Conservation (phyloP, 2,888 invertebrate species). For the Machimus rusticus region DNA sequence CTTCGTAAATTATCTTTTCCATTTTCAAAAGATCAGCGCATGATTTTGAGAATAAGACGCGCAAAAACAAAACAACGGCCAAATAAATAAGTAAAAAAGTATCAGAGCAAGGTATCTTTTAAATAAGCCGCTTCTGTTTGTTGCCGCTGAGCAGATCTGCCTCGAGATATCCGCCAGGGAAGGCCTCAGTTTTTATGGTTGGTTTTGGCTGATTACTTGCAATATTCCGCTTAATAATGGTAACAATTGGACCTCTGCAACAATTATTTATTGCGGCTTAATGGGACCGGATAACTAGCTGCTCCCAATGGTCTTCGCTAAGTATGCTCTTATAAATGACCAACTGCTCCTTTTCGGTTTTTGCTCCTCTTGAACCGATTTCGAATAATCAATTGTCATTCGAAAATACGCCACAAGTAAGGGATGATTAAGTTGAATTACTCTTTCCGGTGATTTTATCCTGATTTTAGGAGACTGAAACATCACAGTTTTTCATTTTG, state of each 20-base stretch:
- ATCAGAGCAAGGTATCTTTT: neutral
- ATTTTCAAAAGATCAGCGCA: slow-evolving; percentile 18
- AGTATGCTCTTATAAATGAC: neutral
- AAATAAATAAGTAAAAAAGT: neutral
- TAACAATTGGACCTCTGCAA: neutral
- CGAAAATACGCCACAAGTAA: neutral
- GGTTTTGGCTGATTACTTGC: neutral
- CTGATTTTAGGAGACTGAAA: neutral
- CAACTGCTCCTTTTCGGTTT: neutral
- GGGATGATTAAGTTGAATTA: neutral
- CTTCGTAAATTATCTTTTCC: slow-evolving; percentile 39
- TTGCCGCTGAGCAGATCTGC: neutral
- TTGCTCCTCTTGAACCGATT: neutral
- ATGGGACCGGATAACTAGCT: neutral
- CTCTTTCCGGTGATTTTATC: neutral
- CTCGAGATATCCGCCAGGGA: neutral
- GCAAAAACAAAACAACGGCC: neutral
- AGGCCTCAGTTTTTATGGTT: neutral
- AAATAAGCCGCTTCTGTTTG: slow-evolving; percentile 25
- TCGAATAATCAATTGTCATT: neutral
- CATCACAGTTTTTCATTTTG: neutral
- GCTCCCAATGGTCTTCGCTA: neutral
- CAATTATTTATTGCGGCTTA: neutral
- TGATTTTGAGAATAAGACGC: neutral
- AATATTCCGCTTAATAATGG: neutral